Conservation (phyloP, 2,113 vertebrate genomes). For the Reinhardtius hippoglossoides region DNA sequence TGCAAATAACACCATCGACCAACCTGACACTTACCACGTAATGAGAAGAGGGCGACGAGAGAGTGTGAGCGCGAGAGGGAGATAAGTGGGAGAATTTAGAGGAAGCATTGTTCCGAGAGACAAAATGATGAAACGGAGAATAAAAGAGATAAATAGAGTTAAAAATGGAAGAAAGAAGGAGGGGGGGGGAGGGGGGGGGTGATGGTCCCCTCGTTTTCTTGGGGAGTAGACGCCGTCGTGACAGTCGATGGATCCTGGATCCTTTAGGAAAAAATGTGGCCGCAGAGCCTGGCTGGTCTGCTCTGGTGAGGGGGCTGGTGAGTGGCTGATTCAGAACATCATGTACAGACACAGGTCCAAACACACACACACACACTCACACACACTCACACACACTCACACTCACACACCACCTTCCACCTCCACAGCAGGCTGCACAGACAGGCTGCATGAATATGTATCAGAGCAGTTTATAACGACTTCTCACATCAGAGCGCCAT, state of each 20-base stretch:
- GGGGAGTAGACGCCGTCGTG: conserved; percentile 51
- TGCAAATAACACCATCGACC: conserved; percentile 72
- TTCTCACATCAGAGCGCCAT: conserved; percentile 39
- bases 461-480: conserved; percentile 57
- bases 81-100: conserved; percentile 70
- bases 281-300: conserved; percentile 41
- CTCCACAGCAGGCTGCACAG: conserved; percentile 71
- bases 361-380: conserved; percentile 27
- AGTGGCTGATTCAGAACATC: conserved; percentile 72
- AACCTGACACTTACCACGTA: conserved; percentile 71
- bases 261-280: conserved; percentile 40
- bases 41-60: conserved; percentile 68
- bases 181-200: conserved; percentile 9
- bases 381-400: conserved; percentile 36
- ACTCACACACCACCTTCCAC: conserved; percentile 59
- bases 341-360: conserved; percentile 67
- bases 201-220: conserved; percentile 37
- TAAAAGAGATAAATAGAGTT: conserved; percentile 39
- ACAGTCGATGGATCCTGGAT: conserved; percentile 29
- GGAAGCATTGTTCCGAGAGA: conserved; percentile 57
- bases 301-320: conserved; percentile 58
- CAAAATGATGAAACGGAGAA: conserved; percentile 50
- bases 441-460: conserved; percentile 72
- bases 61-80: conserved; percentile 49
- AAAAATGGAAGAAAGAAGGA: conserved; percentile 32